Base-by-base conservation (phyloP, 2,113 vertebrate genomes). In the Prolemur simus region DNA sequence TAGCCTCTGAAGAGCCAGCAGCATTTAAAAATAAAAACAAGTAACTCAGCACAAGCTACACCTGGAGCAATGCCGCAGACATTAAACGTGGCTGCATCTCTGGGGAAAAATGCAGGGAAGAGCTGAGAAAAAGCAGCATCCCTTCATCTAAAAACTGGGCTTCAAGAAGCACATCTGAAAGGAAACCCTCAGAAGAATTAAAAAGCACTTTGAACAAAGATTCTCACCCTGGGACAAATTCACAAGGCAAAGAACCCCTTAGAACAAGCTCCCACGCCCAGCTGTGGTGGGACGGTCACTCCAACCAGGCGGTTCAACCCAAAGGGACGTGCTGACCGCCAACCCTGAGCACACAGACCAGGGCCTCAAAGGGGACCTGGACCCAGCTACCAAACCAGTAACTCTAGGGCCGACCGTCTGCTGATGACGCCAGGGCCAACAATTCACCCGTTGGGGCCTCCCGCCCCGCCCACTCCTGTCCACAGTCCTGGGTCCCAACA, bases 21-120 rank as follows among this genome's bases (percentile, higher is more conserved):
- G 60, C 27, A 29, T 29, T 63, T 63, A 63, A 63, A 63, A 63
- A 63, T 84, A 76, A 89, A 74, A 45, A 23, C 1, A n/a, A n/a
- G 17, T 6, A 7, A 23, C 29, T 45, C 11, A 47, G 32, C 27
- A 34, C 2, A 1, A 47, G 39, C 14, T 10, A 15, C 5, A 9
- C 6, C 21, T 14, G 29, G 37, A 0, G 3, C 23, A 11, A 17
- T 2, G 4, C 20, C 13, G 27, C 0, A 2, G 25, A 18, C 18
- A 23, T 15, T 4, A 68, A n/a, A 37, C 1, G 2, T 1, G 1
- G 29, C 8, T 12, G 15, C 12, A 0, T 29, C 37, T 42, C 63
- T 10, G 37, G 42, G 15, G n/a, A 18, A 60, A 23, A 49, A 27
- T 34, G 10, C 60, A 25, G 3, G 27, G 29, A 18, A 54, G 52